Base-by-base conservation (phyloP, 2,888 invertebrate genomes). In the Apantesis nais region DNA sequence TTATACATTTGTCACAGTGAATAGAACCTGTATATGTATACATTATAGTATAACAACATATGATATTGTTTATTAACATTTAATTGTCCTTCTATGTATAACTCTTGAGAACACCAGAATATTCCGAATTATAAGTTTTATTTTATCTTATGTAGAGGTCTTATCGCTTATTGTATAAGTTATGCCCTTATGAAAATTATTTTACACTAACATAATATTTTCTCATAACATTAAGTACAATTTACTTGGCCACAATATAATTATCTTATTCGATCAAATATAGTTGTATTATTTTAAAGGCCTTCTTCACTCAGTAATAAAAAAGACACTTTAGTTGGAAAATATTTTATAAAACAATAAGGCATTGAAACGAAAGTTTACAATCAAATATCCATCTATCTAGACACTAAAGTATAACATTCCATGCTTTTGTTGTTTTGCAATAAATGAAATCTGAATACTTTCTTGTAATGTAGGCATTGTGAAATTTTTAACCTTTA, bases 401-500 rank as follows among this genome's bases (percentile, higher is more conserved):
- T 55, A 55, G 12, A 55, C 52, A 70, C 70, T 19, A 55, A 72
- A 74, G 72, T 67, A 39, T 66, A 65, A 73, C 68, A 70, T 74
- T 66, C 68, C 74, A 73, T 75, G 52, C 77, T 76, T 52, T 74
- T 81, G 74, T 75, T 61, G 72, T 85, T 83, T 78, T 76, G 78
- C 68, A 87, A 86, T 75, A 67, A 73, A 79, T 78, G 68, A 81
- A 85, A 82, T 84, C 74, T 76, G 79, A 80, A 80, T 83, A 82
- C 79, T 80, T 77, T 75, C 80, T 82, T 72, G 74, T 80, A 86
- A 86, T 82, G 82, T 80, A 84, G 77, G 74, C 77, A 82, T 88
- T 89, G 86, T 84, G 86, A 86, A 88, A 88, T 88, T 79, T 82
- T 84, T 85, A 84, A 80, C 88, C 81, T 88, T 88, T 84, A 83